These are phyloP conservation scores for Rhabdomys dilectus DNA, from an alignment of 2,113 vertebrate genomes.

Conservation along the genomic window DNA sequence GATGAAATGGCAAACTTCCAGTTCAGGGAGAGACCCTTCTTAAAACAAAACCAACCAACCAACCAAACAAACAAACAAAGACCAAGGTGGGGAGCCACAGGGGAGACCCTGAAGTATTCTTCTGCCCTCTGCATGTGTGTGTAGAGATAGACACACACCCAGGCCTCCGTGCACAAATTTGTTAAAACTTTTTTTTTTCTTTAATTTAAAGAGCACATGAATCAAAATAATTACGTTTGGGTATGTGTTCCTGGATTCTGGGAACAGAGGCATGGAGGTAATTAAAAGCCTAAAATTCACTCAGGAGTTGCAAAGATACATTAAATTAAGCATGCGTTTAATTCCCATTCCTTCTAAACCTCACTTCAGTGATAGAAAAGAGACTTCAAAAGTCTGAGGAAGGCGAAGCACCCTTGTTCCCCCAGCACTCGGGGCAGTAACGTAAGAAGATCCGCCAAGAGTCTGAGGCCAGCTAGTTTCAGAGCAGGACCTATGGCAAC, in stretches of 20 bases:
- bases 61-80: not conserved
- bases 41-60: not conserved
- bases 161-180: not conserved
- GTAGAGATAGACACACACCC: not conserved
- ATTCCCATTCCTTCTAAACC: conserved; percentile 8
- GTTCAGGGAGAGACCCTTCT: not conserved
- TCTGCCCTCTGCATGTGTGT: not conserved
- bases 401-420: not conserved
- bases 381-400: not conserved
- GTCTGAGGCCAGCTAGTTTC: not conserved
- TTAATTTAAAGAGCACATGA: not conserved
- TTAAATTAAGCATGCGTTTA: not conserved
- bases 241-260: not conserved
- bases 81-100: not conserved
- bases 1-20: not conserved
- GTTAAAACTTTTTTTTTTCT: not conserved
- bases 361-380: not conserved
- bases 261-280: not conserved
- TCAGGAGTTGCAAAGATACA: not conserved
- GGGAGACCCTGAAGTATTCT: not conserved
- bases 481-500: not conserved
- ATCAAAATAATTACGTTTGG: conserved; percentile 5
- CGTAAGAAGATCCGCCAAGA: too few species aligned
- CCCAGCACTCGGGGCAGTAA: not conserved
- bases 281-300: conserved; percentile 33